Conservation (phyloP, 2,888 invertebrate species). For the Poecilobothrus nobilitatus region DNA sequence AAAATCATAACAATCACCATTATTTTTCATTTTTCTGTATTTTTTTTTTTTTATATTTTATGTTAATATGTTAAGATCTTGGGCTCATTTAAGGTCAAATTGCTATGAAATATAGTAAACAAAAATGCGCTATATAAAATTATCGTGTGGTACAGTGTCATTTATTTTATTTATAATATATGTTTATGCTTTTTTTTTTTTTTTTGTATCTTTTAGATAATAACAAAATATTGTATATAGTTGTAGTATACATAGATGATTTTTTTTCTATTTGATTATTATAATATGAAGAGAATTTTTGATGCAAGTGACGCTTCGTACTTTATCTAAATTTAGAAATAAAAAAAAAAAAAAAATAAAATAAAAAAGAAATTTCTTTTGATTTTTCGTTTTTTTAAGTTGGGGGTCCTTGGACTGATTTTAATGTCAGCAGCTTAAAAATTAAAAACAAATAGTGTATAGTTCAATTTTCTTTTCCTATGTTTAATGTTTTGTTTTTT, state of each 20-base stretch:
- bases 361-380: neutral
- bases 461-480: no score
- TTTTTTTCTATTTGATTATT: neutral
- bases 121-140: neutral
- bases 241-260: neutral
- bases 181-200: no score
- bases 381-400: neutral
- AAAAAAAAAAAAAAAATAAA: neutral
- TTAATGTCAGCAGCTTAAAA: neutral
- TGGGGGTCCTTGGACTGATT: slow-evolving; percentile 3
- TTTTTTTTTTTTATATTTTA: neutral
- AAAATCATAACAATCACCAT: slow-evolving; percentile 1
- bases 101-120: neutral
- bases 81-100: slow-evolving; percentile 3
- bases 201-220: neutral
- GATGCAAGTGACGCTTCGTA: neutral
- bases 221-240: neutral
- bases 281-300: neutral
- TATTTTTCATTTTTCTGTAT: neutral
- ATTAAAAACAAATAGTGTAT: neutral
- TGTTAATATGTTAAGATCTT: slow-evolving; percentile 4
- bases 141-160: neutral
- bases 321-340: neutral
- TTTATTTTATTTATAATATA: neutral
- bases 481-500: neutral